A percentile compares a stretch with the other conserved stretches of the same genome.
phyloP scores from a whole-genome alignment of 2,797 vertebrate species.

The Dendrocincla fuliginosa region DNA sequence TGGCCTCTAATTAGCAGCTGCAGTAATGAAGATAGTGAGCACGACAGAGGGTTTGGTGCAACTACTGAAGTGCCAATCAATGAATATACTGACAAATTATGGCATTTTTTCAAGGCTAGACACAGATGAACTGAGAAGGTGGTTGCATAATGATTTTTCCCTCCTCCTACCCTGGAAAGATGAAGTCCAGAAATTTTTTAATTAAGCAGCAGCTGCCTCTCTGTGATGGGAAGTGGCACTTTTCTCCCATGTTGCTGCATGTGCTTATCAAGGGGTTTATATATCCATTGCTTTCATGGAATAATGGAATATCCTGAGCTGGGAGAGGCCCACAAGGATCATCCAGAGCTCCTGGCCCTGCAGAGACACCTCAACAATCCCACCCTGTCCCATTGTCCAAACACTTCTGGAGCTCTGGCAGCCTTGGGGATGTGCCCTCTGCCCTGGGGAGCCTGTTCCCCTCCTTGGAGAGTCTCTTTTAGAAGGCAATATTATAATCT shows the following conservation, averaged over 20 bases:
- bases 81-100: not conserved
- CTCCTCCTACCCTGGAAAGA: not conserved
- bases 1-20: not conserved
- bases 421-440: fast-evolving
- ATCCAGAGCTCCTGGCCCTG: not conserved
- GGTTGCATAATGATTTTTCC: not conserved
- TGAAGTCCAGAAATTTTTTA: not conserved
- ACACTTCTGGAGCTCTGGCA: not conserved
- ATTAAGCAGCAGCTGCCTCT: not conserved
- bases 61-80: not conserved
- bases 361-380: not conserved
- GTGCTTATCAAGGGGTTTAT: not conserved
- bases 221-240: not conserved
- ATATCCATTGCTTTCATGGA: not conserved
- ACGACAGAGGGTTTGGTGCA: not conserved
- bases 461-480: not conserved
- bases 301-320: not conserved
- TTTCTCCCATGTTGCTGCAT: not conserved
- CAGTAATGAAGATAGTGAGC: not conserved
- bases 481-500: not conserved
- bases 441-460: not conserved
- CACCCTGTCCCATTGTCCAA: not conserved
- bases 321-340: too few species aligned
- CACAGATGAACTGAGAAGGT: not conserved
- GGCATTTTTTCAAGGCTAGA: not conserved